Base-by-base conservation (phyloP, 2,888 invertebrate species). In the Euzetes globulus region DNA sequence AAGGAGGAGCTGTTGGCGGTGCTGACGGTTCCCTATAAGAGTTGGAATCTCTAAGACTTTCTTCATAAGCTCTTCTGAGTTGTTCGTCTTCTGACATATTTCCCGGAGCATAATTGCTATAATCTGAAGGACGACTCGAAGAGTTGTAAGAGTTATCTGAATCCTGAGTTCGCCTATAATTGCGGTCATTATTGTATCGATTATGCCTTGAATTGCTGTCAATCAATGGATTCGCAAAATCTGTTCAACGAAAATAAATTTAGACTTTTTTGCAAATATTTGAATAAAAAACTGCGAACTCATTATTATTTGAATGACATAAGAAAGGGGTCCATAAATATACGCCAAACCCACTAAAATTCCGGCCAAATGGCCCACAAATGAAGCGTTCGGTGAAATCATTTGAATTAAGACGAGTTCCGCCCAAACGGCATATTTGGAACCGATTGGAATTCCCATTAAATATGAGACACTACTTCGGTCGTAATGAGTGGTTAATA, bases 331-430 rank as follows among this genome's bases (percentile, higher is more conserved):
- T n/a, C 84, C 84, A 73, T 85, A 84, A 65, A 84, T 84, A 78
- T 87, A 88, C 27, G 85, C 78, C 55, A 87, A 81, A 15, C 88
- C 88, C 37, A 87, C 86, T 11, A 88, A 79, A 78, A 88, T 87
- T 11, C 88, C 88, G 29, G 87, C 86, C 29, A 88, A 81, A 80
- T 88, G 88, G 37, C 88, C 88, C 78, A 86, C 77, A 79, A 88
- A 87, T 0, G 88, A 88, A 1, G 87, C 85, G 79, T 87, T 86
- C 17, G 88, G 88, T 1, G 87, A 86, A 37, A 88, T 79, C 1
- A 88, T 41, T 78, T 88, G 87, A 77, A 88, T 88, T 13, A 88
- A 81, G 17, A 87, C 73, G 45, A 88, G 81, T 79, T 88, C 88
- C 0, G 84, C 84, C 88, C 88, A 88, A 72, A 86, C 87, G 19